These are phyloP conservation scores for Phalacrocorax pelagicus DNA, from an alignment of 2,113 vertebrate genomes.

Conservation along the genomic window DNA sequence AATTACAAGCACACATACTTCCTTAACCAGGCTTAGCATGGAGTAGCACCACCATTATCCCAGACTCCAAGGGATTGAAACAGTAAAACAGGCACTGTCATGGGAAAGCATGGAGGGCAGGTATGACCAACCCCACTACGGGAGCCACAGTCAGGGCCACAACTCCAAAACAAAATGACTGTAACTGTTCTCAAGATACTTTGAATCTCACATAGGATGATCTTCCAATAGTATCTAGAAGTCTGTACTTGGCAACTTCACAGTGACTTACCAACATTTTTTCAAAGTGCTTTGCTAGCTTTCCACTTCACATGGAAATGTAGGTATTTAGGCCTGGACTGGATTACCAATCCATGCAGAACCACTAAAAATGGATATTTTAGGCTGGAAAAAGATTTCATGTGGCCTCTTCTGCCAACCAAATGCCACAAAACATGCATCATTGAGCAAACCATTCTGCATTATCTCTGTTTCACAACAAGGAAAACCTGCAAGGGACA, in stretches of 20 bases:
- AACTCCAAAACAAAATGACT: neutral
- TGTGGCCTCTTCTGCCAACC: neutral
- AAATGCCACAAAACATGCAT: neutral
- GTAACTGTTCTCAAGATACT: neutral
- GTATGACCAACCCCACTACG: neutral
- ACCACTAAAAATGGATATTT: neutral
- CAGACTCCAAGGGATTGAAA: neutral
- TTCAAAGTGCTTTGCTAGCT: neutral
- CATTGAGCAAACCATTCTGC: neutral
- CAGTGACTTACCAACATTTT: neutral
- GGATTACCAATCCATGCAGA: neutral
- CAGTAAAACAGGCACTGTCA: neutral
- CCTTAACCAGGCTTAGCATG: neutral
- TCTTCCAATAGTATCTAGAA: neutral
- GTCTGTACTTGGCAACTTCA: neutral
- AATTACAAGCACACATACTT: neutral
- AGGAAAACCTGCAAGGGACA: neutral
- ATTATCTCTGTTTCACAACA: neutral
- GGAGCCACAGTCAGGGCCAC: neutral
- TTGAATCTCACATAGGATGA: neutral
- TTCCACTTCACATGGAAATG: neutral
- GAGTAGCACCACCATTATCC: neutral
- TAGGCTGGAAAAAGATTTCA: neutral
- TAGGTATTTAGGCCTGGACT: neutral
- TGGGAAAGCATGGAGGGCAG: neutral